These are phyloP conservation scores for Pygoscelis antarcticus DNA, from an alignment of 2,113 vertebrate species.

Conservation along the genomic window DNA sequence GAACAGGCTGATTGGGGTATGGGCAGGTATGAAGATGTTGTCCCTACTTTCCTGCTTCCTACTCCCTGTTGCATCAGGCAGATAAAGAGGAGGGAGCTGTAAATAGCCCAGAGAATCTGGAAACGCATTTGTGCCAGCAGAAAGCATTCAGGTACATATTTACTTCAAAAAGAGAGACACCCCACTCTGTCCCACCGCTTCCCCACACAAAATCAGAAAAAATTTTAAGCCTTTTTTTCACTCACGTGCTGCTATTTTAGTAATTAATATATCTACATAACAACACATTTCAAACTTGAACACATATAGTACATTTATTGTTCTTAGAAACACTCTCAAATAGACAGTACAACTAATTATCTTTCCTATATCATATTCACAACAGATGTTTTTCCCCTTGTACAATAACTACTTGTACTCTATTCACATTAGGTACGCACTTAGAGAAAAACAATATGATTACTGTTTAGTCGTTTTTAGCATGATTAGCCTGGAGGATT, in stretches of 20 bases:
- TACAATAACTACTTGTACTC: constrained; percentile 2
- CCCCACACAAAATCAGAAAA: not conserved
- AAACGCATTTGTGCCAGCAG: not conserved
- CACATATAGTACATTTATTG: not conserved
- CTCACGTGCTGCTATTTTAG: not conserved
- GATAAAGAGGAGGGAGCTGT: not conserved
- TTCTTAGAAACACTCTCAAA: not conserved
- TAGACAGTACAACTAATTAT: not conserved
- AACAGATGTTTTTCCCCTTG: not conserved
- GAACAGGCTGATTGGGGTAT: not conserved
- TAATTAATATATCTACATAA: constrained; percentile 6
- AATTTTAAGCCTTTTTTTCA: not conserved
- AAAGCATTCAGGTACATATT: not conserved
- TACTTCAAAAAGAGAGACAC: not conserved
- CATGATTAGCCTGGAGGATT: not conserved
- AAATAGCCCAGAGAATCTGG: not conserved
- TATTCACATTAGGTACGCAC: not conserved
- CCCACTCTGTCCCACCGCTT: rapidly evolving
- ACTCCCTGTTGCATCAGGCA: not conserved
- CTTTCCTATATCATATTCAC: not conserved
- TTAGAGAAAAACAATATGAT: not conserved
- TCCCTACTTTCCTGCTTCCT: not conserved
- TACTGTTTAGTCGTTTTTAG: not conserved
- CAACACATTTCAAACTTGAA: constrained; percentile 7
- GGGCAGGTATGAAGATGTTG: not conserved